Conservation (phyloP, 2,113 vertebrate genomes). For the Cyprinodon variegatus region DNA sequence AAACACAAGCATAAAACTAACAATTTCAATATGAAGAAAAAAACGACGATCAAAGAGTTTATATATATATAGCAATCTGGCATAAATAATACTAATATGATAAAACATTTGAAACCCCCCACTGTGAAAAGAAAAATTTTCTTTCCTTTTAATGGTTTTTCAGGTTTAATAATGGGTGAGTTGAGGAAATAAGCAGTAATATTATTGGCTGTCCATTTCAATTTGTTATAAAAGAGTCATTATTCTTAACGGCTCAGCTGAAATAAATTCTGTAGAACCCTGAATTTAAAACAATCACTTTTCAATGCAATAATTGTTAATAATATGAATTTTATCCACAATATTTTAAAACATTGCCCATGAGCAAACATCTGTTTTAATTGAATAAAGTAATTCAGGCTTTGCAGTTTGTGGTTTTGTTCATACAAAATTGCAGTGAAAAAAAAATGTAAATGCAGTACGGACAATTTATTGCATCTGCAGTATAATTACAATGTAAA, state of each 20-base stretch:
- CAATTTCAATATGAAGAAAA: not conserved
- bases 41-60: constrained; percentile 1
- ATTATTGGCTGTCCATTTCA: not conserved
- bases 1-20: constrained; percentile 26
- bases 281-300: not conserved
- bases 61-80: constrained; percentile 5
- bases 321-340: not conserved
- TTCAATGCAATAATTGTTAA: not conserved
- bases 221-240: not conserved
- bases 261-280: not conserved
- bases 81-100: not conserved
- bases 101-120: not conserved
- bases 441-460: no score
- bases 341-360: not conserved
- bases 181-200: constrained; percentile 2
- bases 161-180: not conserved
- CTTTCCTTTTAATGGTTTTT: not conserved
- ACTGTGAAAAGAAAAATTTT: not conserved
- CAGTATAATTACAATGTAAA: no score
- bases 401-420: no score
- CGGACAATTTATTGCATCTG: no score
- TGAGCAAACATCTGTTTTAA: not conserved
- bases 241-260: not conserved
- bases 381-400: not conserved
- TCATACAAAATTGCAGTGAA: no score